phyloP scores from a whole-genome alignment of 2,797 vertebrate species.

The Chiloscyllium punctatum region DNA sequence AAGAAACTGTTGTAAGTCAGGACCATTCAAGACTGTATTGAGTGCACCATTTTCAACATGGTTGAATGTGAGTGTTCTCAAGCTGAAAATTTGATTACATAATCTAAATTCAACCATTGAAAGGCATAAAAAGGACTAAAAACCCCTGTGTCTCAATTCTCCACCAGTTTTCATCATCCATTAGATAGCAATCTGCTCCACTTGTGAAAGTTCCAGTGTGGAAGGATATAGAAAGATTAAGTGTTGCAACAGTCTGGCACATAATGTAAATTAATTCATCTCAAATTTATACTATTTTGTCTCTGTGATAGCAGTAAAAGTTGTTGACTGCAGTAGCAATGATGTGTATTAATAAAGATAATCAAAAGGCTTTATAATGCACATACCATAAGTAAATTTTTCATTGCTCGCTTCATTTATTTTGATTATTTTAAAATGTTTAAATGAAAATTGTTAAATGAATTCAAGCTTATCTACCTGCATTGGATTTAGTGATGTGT shows the following conservation, averaged over 20 bases:
- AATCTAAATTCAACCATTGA: neutral
- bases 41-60: neutral
- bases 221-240: neutral
- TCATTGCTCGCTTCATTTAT: neutral
- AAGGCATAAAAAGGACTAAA: neutral
- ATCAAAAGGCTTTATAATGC: neutral
- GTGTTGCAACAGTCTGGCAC: neutral
- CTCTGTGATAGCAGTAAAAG: neutral
- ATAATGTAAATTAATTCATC: neutral
- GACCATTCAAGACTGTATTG: neutral
- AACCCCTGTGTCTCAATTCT: neutral
- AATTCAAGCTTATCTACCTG: neutral
- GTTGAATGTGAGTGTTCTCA: too few relatives aligned
- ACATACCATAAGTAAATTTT: neutral
- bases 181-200: neutral
- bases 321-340: neutral
- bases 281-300: neutral
- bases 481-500: neutral
- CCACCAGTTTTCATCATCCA: neutral
- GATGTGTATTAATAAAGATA: neutral
- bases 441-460: neutral
- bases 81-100: neutral
- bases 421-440: neutral
- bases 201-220: neutral
- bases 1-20: neutral